Base-by-base conservation (phyloP, 2,113 vertebrate genomes). In the Lota lota region DNA sequence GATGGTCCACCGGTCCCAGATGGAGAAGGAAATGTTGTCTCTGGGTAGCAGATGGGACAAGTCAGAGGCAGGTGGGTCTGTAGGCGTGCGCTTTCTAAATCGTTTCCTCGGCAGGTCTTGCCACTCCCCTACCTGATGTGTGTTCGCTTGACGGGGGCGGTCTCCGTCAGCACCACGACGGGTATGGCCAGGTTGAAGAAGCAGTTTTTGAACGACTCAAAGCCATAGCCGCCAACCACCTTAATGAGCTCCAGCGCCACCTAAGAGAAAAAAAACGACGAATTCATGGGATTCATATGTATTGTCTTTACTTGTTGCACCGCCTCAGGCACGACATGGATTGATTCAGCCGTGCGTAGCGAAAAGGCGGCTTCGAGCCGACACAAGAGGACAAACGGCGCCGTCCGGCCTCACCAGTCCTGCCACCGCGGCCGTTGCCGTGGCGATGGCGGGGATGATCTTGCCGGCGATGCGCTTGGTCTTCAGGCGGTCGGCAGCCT, bases 181-280 rank as follows among this genome's bases (percentile, higher is more conserved):
- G 97, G 97, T 90, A 99, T 95, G 79, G 97, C 97, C 88, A 99
- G 86, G 82, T 99, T 99, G 69, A 99, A 94, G 85, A 99, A 99
- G 88, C 97, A 99, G 91, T 98, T 99, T 84, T 93, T 98, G 77
- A 95, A 96, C 1, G 93, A 94, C 74, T 96, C 94, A 86, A 95
- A 95, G 21, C 89, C 87, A 64, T 93, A 94, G 57, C 91, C 92
- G 76, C 92, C 96, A 58, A 93, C 92, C 67, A 98, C 89, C 85
- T 99, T 99, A 60, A 99, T 94, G 80, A 99, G 82, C 86, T 99
- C 97, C 74, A 99, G 69, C 5, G 96, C 93, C 88, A 99, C 95
- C 97, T 99, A 83, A 14, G 73, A 12, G 5, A 21, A 24, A 5
- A 75, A 66, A n/a, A n/a, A n/a, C n/a, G n/a, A n/a, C n/a, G n/a